phyloP scores from a whole-genome alignment of 2,888 invertebrate genomes.

The Toxonevra muliebris region DNA sequence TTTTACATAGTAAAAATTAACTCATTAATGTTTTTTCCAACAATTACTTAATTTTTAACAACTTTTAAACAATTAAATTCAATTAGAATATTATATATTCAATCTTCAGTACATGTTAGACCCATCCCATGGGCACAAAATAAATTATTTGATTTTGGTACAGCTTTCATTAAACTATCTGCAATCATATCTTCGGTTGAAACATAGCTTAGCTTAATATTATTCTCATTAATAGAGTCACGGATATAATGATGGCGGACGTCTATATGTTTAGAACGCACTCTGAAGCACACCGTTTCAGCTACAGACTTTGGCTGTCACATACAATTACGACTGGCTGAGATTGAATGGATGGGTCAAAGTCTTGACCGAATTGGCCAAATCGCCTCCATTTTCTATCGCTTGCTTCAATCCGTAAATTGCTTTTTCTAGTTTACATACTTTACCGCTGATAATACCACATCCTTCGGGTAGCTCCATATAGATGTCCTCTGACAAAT shows the following conservation, averaged over 20 bases:
- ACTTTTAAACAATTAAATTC: no score
- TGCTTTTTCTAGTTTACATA: conserved; percentile 33
- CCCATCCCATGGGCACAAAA: conserved; percentile 29
- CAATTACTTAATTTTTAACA: no score
- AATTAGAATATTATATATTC: no score
- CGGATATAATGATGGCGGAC: conserved; percentile 33
- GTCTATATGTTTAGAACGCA: conserved; percentile 34
- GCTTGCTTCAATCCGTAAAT: conserved; percentile 39
- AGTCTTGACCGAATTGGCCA: conserved; percentile 32
- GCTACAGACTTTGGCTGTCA: conserved; percentile 34
- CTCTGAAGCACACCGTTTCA: conserved; percentile 25
- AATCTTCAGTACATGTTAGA: conserved; percentile 6
- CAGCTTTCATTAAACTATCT: no score
- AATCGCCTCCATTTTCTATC: conserved; percentile 26
- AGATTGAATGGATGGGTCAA: conserved; percentile 12
- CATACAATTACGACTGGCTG: conserved; percentile 24
- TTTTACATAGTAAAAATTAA: no score
- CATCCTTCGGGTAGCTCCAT: conserved; percentile 34
- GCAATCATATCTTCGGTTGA: conserved; percentile 30
- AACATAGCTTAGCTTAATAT: conserved; percentile 24
- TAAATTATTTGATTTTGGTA: conserved; percentile 30
- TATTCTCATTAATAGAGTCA: conserved; percentile 18
- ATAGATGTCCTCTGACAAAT: conserved; percentile 33
- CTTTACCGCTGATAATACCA: conserved; percentile 16
- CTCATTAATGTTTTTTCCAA: no score